Conservation (phyloP, 2,113 vertebrate genomes). For the Dendrocopos noguchii region DNA sequence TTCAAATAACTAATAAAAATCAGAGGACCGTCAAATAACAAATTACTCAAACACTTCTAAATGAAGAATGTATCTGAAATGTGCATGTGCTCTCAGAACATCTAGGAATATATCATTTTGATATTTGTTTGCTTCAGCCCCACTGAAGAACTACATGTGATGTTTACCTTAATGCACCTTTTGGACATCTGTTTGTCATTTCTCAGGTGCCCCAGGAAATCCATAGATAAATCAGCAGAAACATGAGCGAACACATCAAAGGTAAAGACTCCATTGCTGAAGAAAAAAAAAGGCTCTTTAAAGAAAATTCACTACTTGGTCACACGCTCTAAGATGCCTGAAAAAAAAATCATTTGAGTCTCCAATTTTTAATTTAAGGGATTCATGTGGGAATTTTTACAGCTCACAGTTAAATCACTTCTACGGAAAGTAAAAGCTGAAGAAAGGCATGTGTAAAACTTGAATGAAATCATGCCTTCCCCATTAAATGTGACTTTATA, state of each 20-base stretch:
- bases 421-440: neutral
- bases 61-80: neutral
- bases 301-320: neutral
- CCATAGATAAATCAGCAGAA: neutral
- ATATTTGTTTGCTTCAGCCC: neutral
- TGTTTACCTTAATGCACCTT: neutral
- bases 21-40: neutral
- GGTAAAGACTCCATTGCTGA: neutral
- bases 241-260: neutral
- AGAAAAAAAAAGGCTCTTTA: neutral
- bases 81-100: neutral
- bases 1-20: neutral
- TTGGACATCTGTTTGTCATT: neutral
- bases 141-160: neutral
- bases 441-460: neutral
- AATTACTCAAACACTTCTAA: neutral
- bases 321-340: accelerated
- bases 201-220: neutral
- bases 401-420: neutral
- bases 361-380: neutral
- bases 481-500: neutral
- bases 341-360: neutral
- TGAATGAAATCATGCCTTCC: neutral
- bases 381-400: neutral
- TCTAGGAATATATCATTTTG: neutral